Conservation (phyloP, 2,113 vertebrate genomes). For the Daphoenositta chrysoptera region DNA sequence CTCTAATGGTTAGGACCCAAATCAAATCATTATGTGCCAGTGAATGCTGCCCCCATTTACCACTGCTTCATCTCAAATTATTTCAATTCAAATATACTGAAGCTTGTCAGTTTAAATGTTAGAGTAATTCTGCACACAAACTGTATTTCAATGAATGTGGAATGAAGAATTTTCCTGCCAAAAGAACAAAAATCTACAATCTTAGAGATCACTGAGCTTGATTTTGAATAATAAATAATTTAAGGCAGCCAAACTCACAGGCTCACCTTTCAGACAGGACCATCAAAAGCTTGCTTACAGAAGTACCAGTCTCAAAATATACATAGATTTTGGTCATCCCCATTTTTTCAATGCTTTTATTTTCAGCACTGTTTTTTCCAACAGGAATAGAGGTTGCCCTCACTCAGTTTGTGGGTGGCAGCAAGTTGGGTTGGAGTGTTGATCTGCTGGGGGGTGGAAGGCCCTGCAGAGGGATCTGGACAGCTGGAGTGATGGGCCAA, state of each 20-base stretch:
- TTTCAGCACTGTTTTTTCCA: not conserved
- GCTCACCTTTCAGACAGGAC: not conserved
- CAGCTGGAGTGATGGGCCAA: not conserved
- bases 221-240: not conserved
- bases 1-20: not conserved
- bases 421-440: accelerated
- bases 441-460: not conserved
- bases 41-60: not conserved
- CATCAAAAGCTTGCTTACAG: not conserved
- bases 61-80: not conserved
- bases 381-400: not conserved
- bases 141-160: not conserved
- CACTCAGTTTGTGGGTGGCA: not conserved
- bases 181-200: not conserved
- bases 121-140: not conserved
- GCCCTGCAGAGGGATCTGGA: not conserved
- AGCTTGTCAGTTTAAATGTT: not conserved
- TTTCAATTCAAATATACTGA: not conserved
- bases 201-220: not conserved
- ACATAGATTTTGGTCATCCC: not conserved
- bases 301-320: not conserved
- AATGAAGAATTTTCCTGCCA: not conserved
- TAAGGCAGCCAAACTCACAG: not conserved
- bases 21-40: not conserved
- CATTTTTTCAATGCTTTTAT: not conserved